These are phyloP conservation scores for Papilio machaon DNA, from an alignment of 1,140 invertebrate genomes.

Conservation along the genomic window DNA sequence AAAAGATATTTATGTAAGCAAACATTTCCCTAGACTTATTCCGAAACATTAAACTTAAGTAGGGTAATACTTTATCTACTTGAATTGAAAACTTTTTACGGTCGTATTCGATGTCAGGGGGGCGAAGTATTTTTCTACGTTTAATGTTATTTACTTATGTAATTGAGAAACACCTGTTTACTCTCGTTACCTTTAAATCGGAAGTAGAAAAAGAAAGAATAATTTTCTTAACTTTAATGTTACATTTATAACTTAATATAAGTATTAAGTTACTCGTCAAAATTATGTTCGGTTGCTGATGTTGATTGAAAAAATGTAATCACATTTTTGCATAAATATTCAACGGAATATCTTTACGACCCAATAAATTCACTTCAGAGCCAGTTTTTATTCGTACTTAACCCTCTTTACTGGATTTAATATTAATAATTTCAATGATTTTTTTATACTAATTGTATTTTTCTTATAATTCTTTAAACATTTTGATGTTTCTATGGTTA, in stretches of 20 bases:
- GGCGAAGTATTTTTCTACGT: background rate
- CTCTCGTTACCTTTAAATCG: background rate
- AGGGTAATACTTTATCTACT: conserved; percentile 33
- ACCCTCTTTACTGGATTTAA: conserved; percentile 26
- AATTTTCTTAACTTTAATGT: background rate
- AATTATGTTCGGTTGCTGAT: background rate
- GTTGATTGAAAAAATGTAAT: conserved; percentile 20
- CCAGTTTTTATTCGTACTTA: conserved; percentile 20
- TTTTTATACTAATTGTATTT: background rate
- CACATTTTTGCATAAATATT: conserved; percentile 19
- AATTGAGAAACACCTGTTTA: background rate
- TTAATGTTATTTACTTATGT: background rate
- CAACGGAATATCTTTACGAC: conserved; percentile 14
- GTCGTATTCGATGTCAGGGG: conserved; percentile 8
- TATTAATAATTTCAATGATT: conserved; percentile 12
- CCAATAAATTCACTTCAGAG: conserved; percentile 25
- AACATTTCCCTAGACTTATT: conserved; percentile 31
- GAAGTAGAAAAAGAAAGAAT: background rate
- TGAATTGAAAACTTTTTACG: conserved; percentile 36
- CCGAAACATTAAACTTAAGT: conserved; percentile 37
- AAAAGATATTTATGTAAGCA: conserved; percentile 20
- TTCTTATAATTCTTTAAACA: background rate
- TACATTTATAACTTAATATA: background rate
- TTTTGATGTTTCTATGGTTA: background rate
- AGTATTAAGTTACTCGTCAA: background rate